Base-by-base conservation (phyloP, 2,113 vertebrate genomes). In the Bubo scandiacus region DNA sequence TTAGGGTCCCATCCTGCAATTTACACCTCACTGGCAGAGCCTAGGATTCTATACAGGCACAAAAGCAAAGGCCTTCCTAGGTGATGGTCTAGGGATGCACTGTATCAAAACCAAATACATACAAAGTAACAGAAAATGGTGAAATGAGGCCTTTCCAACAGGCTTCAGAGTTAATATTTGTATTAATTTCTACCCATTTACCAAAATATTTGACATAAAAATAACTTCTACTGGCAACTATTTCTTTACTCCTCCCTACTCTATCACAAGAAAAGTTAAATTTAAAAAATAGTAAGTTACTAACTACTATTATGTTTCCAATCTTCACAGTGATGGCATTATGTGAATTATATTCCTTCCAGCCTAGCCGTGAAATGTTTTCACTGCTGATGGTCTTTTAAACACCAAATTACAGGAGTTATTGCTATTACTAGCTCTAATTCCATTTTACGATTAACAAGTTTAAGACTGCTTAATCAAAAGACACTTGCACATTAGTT, bases 91-190 rank as follows among this genome's bases (percentile, higher is more conserved):
- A 13, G 32, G 26, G 34, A 47, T n/a, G 82, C 38, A 32, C 20
- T 2, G 0, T 13, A 57, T 11, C 1, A 9, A 45, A 38, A 57
- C 2, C 15, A n/a, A 52, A 49, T 2, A 0, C 42, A 6, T 23
- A 17, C 10, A n/a, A 18, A 40, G 9, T 38, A 68, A 74, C 18
- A n/a, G 12, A 70, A 81, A 79, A 38, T 16, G 14, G 61, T 51
- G 38, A 81, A 70, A 58, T 3, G 7, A 54, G 10, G n/a, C 26
- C 51, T n/a, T 81, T 52, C 30, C 29, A 52, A 25, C 34, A 74
- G 63, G 62, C 32, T 43, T 21, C 14, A 30, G 51, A 29, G 25
- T 38, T 54, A 27, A 47, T 2, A 12, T 52, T 36, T 30, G 22
- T 49, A 38, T 29, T 67, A 11, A 15, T 49, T 77, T 36, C 34